phyloP scores from a whole-genome alignment of 1,140 invertebrate genomes.

The Agraylea sexmaculata region DNA sequence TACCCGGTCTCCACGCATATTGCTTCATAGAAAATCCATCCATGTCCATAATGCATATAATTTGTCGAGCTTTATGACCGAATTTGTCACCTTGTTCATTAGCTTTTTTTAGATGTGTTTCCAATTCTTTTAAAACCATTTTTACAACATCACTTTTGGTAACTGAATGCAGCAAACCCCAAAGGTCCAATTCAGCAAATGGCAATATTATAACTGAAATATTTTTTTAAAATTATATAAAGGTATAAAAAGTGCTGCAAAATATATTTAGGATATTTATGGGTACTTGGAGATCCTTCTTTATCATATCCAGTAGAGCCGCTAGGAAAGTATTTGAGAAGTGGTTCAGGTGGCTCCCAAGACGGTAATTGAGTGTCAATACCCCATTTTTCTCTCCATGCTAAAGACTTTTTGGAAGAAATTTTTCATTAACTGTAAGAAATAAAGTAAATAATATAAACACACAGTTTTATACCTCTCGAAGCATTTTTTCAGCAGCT shows the following conservation, averaged over 20 bases:
- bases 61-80: slow-evolving; percentile 46
- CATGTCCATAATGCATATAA: slow-evolving; percentile 75
- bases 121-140: slow-evolving; percentile 50
- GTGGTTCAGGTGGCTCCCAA: slow-evolving; percentile 59
- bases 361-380: slow-evolving; percentile 52
- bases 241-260: slow-evolving; percentile 6
- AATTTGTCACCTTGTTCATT: slow-evolving; percentile 46
- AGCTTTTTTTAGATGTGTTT: slow-evolving; percentile 47
- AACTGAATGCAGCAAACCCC: slow-evolving; percentile 67
- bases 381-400: slow-evolving; percentile 67
- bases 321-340: slow-evolving; percentile 62
- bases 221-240: slow-evolving; percentile 20
- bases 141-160: slow-evolving; percentile 61
- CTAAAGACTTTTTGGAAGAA: slow-evolving; percentile 48
- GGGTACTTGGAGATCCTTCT: slow-evolving; percentile 65
- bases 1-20: slow-evolving; percentile 77
- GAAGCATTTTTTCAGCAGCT: slow-evolving; percentile 75
- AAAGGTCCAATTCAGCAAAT: slow-evolving; percentile 61
- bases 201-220: slow-evolving; percentile 58
- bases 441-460: slow-evolving; percentile 5
- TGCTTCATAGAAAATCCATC: slow-evolving; percentile 71
- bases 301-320: slow-evolving; percentile 71
- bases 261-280: slow-evolving; percentile 4
- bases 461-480: slow-evolving; percentile 69
- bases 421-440: not conserved